Conservation (phyloP, 1,140 invertebrate genomes). For the Bilobella aurantiaca region DNA sequence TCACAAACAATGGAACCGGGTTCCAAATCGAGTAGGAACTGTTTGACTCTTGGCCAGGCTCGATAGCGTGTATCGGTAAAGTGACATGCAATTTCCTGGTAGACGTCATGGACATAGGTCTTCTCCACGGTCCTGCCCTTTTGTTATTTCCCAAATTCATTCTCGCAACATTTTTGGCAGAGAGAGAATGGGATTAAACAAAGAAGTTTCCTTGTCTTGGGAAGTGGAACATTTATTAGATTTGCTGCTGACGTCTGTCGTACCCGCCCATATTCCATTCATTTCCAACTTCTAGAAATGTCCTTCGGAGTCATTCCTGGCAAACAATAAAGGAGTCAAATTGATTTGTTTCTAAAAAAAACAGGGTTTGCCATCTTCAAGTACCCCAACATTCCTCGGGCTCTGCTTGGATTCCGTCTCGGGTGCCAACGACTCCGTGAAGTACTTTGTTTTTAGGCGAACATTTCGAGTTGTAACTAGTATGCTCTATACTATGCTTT, state of each 20-base stretch:
- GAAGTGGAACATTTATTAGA: conserved; percentile 27
- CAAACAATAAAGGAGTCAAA: conserved; percentile 10
- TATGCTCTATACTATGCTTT: no score
- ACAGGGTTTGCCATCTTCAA: no score
- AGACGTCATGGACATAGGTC: conserved; percentile 89
- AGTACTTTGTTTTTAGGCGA: no score
- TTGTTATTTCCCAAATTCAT: no score
- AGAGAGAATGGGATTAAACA: conserved; percentile 66
- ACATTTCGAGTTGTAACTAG: no score
- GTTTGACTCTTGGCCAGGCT: conserved; percentile 69
- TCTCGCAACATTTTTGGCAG: no score
- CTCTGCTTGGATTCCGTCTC: no score
- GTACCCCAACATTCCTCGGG: no score
- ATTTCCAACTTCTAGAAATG: background rate
- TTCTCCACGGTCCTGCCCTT: no score
- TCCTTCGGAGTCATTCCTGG: conserved; percentile 12
- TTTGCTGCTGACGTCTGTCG: conserved; percentile 24
- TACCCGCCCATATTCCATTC: conserved; percentile 15
- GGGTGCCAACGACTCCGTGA: no score
- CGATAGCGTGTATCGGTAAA: conserved; percentile 46
- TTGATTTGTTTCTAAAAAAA: no score
- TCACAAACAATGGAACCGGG: conserved; percentile 85
- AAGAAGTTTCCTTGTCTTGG: conserved; percentile 56
- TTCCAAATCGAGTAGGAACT: conserved; percentile 76
- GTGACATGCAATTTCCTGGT: conserved; percentile 61